These are phyloP conservation scores for Podarcis lilfordi DNA, from an alignment of 2,797 vertebrate genomes.

Conservation along the genomic window DNA sequence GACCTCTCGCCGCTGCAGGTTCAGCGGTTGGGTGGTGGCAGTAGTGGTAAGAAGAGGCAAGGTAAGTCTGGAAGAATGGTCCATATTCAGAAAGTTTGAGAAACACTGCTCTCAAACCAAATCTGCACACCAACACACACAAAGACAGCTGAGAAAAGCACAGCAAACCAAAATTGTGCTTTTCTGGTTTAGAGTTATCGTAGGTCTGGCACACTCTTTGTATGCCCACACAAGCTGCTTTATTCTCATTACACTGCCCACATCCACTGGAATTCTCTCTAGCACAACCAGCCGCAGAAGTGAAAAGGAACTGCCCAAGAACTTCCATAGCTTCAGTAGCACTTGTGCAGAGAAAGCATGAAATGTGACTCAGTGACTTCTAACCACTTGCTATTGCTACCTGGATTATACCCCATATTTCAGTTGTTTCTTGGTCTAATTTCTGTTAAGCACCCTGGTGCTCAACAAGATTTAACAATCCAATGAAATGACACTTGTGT, in stretches of 20 bases:
- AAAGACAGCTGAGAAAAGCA: slow-evolving; percentile 57
- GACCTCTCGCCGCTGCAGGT: not conserved
- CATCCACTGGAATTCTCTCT: not conserved
- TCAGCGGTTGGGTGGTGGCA: not conserved
- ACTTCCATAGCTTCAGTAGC: not conserved
- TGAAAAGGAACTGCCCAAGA: not conserved
- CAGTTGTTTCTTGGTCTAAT: slow-evolving; percentile 65
- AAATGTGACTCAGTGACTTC: slow-evolving; percentile 44
- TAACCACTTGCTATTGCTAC: slow-evolving; percentile 64
- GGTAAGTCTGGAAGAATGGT: not conserved
- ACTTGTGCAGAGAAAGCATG: not conserved
- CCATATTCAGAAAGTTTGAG: not conserved
- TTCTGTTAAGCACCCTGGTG: slow-evolving; percentile 58
- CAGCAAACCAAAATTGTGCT: slow-evolving; percentile 61
- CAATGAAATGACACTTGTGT: slow-evolving; percentile 31
- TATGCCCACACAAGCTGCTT: slow-evolving; percentile 64
- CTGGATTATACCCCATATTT: slow-evolving; percentile 67
- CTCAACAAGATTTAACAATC: slow-evolving; percentile 30
- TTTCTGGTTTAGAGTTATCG: slow-evolving; percentile 45
- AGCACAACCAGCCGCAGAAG: not conserved
- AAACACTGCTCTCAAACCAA: slow-evolving; percentile 36
- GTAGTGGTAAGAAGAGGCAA: not conserved
- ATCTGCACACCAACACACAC: slow-evolving; percentile 57
- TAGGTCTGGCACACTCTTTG: slow-evolving; percentile 57
- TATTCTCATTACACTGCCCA: slow-evolving; percentile 38